Evolutionary conservation across 2,113 vertebrate species (phyloP).

Genomic region (Gasterosteus aculeatus): DNA sequence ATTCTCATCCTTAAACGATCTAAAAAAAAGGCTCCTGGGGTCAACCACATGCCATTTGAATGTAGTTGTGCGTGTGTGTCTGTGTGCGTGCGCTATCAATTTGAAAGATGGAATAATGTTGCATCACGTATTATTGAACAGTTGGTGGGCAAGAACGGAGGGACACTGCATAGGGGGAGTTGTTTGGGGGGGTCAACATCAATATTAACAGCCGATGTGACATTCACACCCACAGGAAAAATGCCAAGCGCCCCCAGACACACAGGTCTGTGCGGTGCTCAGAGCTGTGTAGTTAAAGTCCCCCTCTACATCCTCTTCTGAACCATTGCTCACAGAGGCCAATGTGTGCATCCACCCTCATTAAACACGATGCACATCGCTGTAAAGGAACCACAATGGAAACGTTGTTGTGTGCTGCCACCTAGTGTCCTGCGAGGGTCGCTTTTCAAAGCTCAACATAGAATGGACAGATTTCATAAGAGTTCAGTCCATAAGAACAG

Average conservation of each 20-base stretch:
- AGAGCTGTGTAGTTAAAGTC: conserved; percentile 21
- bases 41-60: conserved; percentile 4
- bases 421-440: conserved; percentile 53
- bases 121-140: conserved; percentile 58
- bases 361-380: not conserved
- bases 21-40: not conserved
- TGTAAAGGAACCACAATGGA: not conserved
- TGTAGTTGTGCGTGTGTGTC: conserved; percentile 13
- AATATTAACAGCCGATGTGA: conserved; percentile 30
- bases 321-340: not conserved
- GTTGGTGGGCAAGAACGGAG: conserved; percentile 51
- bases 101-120: conserved; percentile 39
- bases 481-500: not conserved
- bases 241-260: not conserved
- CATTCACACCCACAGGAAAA: conserved; percentile 31
- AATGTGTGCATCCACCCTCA: not conserved
- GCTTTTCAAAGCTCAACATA: not conserved
- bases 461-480: not conserved
- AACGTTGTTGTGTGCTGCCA: conserved; percentile 58
- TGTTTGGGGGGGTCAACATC: not conserved
- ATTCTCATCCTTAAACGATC: conserved; percentile 22
- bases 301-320: not conserved
- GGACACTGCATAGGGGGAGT: not conserved
- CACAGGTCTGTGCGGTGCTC: conserved; percentile 23
- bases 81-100: conserved; percentile 1